These are phyloP conservation scores for Hyposmocoma kahamanoa DNA, from an alignment of 1,140 invertebrate species.

Conservation along the genomic window DNA sequence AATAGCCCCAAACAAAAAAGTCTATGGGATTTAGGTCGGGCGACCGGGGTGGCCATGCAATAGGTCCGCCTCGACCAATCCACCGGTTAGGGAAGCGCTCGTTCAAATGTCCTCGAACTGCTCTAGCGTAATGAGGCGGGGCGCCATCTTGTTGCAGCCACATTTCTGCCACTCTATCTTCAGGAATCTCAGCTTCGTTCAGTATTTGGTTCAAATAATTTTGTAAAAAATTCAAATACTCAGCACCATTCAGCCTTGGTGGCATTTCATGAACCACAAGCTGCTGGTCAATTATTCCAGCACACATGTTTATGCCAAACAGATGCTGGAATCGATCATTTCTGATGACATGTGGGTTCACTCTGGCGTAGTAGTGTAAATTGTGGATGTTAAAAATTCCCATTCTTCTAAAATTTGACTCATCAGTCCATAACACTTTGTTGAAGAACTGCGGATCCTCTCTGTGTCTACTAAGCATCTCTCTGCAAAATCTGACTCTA, in stretches of 20 bases:
- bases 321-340: slow-evolving; percentile 38
- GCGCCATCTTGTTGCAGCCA: slow-evolving; percentile 44
- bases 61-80: slow-evolving; percentile 40
- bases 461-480: slow-evolving; percentile 15
- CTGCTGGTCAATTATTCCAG: slow-evolving; percentile 30
- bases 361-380: slow-evolving; percentile 41
- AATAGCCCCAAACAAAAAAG: slow-evolving; percentile 44
- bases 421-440: slow-evolving; percentile 46
- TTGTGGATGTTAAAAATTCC: slow-evolving; percentile 53
- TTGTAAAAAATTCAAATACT: slow-evolving; percentile 31
- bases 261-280: slow-evolving; percentile 38
- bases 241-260: slow-evolving; percentile 20
- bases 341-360: slow-evolving; percentile 46
- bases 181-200: slow-evolving; percentile 16
- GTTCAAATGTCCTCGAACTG: slow-evolving; percentile 23
- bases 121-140: not conserved
- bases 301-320: slow-evolving; percentile 47
- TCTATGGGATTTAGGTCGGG: slow-evolving; percentile 50
- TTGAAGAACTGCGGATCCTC: slow-evolving; percentile 32
- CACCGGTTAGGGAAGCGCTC: slow-evolving; percentile 30
- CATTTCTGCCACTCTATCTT: slow-evolving; percentile 20
- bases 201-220: slow-evolving; percentile 32
- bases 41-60: slow-evolving; percentile 41
- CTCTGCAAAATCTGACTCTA: slow-evolving; percentile 19
- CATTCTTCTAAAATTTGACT: slow-evolving; percentile 39